Evolutionary conservation across 2,888 invertebrate species (phyloP).

Genomic region (Eulithis testata): DNA sequence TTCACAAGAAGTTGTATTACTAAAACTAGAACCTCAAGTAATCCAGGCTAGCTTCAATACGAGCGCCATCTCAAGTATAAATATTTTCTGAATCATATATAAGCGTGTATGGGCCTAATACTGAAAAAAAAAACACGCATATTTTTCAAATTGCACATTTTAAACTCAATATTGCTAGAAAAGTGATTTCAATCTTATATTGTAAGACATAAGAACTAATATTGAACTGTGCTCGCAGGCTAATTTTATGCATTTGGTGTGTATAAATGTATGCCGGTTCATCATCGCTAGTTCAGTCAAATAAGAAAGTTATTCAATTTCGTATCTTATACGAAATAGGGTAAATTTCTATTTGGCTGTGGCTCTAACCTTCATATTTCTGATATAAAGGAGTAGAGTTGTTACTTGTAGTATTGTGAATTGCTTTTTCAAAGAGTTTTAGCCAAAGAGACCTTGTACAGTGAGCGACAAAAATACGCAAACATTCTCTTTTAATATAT

Average conservation of each 20-base stretch:
- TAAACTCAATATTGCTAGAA: slow-evolving; percentile 8
- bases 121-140: slow-evolving; percentile 19
- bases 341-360: slow-evolving; percentile 28
- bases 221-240: slow-evolving; percentile 53
- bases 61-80: not conserved
- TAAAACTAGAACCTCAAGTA: too few species aligned
- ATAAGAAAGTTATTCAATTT: slow-evolving; percentile 21
- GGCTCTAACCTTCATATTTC: slow-evolving; percentile 72
- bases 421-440: slow-evolving; percentile 1
- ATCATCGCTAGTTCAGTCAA: slow-evolving; percentile 10
- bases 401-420: slow-evolving; percentile 4
- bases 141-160: slow-evolving; percentile 21
- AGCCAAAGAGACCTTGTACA: slow-evolving; percentile 3
- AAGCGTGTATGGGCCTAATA: slow-evolving; percentile 17
- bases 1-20: too few species aligned
- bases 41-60: too few species aligned
- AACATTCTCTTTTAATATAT: not conserved
- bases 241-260: slow-evolving; percentile 73
- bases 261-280: slow-evolving; percentile 67
- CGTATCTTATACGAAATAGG: slow-evolving; percentile 10
- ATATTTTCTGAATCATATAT: slow-evolving; percentile 10
- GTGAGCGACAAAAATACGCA: not conserved
- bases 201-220: slow-evolving; percentile 28
- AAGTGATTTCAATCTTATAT: slow-evolving; percentile 24
- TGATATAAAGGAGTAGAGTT: slow-evolving; percentile 63